A percentile compares a stretch with the other conserved stretches of the same genome.
These are phyloP conservation scores for Opisthograptis luteolata DNA, from an alignment of 2,888 invertebrate genomes.

Conservation along the genomic window DNA sequence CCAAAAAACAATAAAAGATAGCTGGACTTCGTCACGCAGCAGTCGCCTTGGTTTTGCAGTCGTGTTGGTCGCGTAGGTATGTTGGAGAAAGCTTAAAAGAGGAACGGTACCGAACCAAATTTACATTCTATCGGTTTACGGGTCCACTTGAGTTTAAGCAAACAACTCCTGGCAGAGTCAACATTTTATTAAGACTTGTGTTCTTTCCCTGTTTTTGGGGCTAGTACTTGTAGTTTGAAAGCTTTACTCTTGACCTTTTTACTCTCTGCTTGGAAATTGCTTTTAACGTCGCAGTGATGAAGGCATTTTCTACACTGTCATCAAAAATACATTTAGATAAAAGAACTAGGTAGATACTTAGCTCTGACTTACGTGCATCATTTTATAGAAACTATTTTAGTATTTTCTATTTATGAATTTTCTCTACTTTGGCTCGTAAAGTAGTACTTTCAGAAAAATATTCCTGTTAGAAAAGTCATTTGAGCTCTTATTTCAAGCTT, in stretches of 20 bases:
- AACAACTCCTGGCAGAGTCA: constrained; percentile 55
- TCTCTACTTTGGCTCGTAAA: too few species aligned
- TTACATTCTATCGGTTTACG: constrained; percentile 68
- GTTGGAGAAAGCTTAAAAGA: constrained; percentile 16
- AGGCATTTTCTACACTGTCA: not conserved
- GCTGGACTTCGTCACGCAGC: not conserved
- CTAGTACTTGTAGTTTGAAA: constrained; percentile 27
- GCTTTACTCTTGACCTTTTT: constrained; percentile 27
- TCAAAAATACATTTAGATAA: too few species aligned
- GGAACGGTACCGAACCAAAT: constrained; percentile 53
- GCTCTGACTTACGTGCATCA: too few species aligned
- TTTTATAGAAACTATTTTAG: too few species aligned
- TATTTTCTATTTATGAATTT: too few species aligned
- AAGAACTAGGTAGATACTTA: too few species aligned
- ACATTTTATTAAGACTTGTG: constrained; percentile 50
- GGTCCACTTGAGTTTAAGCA: constrained; percentile 43
- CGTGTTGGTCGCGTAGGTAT: not conserved
- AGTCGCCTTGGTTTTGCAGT: not conserved
- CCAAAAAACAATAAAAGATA: not conserved
- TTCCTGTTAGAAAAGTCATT: too few species aligned
- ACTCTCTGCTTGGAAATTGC: not conserved
- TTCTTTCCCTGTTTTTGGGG: constrained; percentile 27
- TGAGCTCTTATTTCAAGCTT: too few species aligned
- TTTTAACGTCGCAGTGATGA: not conserved
- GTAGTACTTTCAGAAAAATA: too few species aligned